Percentiles rank a stretch among this genome's conserved stretches.
Evolutionary conservation across 2,888 invertebrate genomes (phyloP).

Genomic region (Phlogophora meticulosa): DNA sequence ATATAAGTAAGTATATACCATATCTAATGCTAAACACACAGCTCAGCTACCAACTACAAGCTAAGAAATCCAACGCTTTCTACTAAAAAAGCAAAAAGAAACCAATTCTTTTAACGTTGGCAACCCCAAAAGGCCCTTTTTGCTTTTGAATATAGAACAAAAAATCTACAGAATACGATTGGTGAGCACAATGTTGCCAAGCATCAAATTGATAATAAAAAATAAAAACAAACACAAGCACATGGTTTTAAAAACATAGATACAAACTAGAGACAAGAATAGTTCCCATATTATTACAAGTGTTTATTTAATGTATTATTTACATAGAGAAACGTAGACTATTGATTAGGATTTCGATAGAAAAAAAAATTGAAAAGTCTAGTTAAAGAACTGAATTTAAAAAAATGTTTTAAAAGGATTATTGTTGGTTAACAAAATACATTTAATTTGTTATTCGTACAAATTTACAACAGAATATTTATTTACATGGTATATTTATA

Average conservation of each 20-base stretch:
- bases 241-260: slow-evolving; percentile 78
- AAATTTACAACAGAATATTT: no score
- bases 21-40: slow-evolving; percentile 79
- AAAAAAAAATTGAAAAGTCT: no score
- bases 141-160: slow-evolving; percentile 77
- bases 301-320: slow-evolving; percentile 1
- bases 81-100: slow-evolving; percentile 86
- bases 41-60: slow-evolving; percentile 85
- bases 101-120: slow-evolving; percentile 66
- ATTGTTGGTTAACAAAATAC: no score
- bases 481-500: no score
- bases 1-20: slow-evolving; percentile 73
- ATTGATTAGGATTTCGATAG: no score
- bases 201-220: slow-evolving; percentile 91
- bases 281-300: slow-evolving; percentile 66
- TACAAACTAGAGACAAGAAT: slow-evolving; percentile 62
- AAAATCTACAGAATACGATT: slow-evolving; percentile 72
- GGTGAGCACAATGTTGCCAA: slow-evolving; percentile 91
- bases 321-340: not conserved
- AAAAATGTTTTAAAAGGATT: no score
- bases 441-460: no score
- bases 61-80: slow-evolving; percentile 83
- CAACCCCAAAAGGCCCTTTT: slow-evolving; percentile 79
- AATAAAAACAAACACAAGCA: slow-evolving; percentile 89
- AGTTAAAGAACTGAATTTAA: no score